Base-by-base conservation (phyloP, 2,797 vertebrate genomes). In the Amblyopsis hoosieri region DNA sequence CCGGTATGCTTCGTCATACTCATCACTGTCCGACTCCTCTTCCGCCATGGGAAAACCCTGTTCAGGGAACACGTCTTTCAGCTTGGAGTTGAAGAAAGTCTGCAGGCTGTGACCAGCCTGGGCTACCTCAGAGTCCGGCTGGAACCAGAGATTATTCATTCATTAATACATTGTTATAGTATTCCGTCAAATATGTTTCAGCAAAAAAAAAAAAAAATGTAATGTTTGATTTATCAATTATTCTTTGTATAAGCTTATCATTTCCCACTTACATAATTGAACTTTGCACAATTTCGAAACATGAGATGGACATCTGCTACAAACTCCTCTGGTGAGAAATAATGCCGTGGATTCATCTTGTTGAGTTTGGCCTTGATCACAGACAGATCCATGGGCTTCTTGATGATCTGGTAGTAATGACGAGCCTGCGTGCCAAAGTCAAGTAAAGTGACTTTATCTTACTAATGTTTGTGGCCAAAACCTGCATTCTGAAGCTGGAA, bases 361-460 rank as follows among this genome's bases (percentile, higher is more conserved):
- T 90, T 94, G 65, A 99, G 94, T 62, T 93, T 96, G 79, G 91
- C 94, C 60, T 94, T 86, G 80, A 99, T 96, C 64, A 94, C 93
- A 2, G 96, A 97, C 82, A 99, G 90, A 86, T 99, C 98, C 94
- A 99, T 98, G 10, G 98, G 98, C 78, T 90, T 94, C 91, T 97
- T 99, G 85, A 99, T 98, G 86, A 99, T 99, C 92, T 99, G 98
- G 86, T 98, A 99, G 88, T 99, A 99, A 92, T 99, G 98, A 13
- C 94, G 95, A 63, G 98, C 98, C 98, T 99, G 73, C 17, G 63
- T 49, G 51, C 60, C 62, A 69, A 66, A 75, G 52, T 17, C 78
- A 37, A 10, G 14, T 37, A 55, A 60, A 29, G 23, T 29, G 23
- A 29, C 23, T 29, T 29, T 29, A 29, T 29, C 23, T 29, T 29